Percentiles rank a stretch among this genome's conserved stretches.
Evolutionary conservation across 2,888 invertebrate genomes (phyloP).

Genomic region (Lithophane leautieri): DNA sequence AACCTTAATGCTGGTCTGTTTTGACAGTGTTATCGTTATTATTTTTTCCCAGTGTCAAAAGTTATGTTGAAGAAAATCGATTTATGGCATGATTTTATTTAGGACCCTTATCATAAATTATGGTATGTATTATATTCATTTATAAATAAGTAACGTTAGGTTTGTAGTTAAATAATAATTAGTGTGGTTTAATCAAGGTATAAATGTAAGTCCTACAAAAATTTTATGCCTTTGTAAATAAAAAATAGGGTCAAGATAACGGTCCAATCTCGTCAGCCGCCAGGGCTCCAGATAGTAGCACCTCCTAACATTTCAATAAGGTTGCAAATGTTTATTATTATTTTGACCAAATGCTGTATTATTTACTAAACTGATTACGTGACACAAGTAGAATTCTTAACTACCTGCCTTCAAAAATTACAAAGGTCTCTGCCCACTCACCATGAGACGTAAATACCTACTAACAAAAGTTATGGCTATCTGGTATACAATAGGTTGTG

Average conservation of each 20-base stretch:
- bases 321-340: background rate
- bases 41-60: conserved; percentile 7
- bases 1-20: conserved; percentile 37
- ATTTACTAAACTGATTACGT: conserved; percentile 2
- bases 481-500: conserved; percentile 68
- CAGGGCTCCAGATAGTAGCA: background rate
- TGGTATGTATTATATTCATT: too few relatives aligned
- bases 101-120: background rate
- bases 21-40: conserved; percentile 26
- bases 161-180: background rate
- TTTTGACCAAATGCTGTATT: background rate
- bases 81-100: background rate
- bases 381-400: background rate
- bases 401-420: conserved; percentile 9
- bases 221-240: too few relatives aligned
- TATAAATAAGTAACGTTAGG: too few relatives aligned
- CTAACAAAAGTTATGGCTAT: conserved; percentile 48
- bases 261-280: background rate
- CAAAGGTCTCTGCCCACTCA: conserved; percentile 29
- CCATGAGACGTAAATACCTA: conserved; percentile 30
- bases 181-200: background rate
- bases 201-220: too few relatives aligned
- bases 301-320: background rate
- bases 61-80: background rate
- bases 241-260: background rate